phyloP scores from a whole-genome alignment of 2,888 invertebrate genomes.

The Polydrusus pterygomalis region DNA sequence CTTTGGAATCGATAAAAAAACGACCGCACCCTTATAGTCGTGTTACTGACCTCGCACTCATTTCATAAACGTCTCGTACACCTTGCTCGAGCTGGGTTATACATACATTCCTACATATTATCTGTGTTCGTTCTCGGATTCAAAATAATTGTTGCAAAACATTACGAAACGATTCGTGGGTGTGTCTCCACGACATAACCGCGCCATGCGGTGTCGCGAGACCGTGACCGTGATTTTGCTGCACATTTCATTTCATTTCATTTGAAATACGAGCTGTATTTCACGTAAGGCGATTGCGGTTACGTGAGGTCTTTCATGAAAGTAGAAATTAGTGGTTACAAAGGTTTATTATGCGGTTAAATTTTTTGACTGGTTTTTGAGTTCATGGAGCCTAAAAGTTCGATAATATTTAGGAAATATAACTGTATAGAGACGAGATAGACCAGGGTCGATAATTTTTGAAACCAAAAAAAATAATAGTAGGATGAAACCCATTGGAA shows the following conservation, averaged over 20 bases:
- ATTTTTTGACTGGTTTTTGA: background rate
- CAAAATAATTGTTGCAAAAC: slow-evolving; percentile 25
- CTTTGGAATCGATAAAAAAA: too few relatives aligned
- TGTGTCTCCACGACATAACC: slow-evolving; percentile 28
- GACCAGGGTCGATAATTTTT: too few relatives aligned
- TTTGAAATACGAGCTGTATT: slow-evolving; percentile 17
- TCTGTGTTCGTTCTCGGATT: too few relatives aligned
- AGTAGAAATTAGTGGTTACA: slow-evolving; percentile 8
- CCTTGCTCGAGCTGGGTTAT: background rate
- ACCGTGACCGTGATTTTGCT: slow-evolving; percentile 40
- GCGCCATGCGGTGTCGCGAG: slow-evolving; percentile 38
- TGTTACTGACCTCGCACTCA: background rate
- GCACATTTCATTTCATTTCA: slow-evolving; percentile 13
- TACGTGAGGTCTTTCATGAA: slow-evolving; percentile 41
- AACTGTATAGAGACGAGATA: too few relatives aligned
- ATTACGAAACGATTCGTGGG: slow-evolving; percentile 40
- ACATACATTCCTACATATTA: slow-evolving; percentile 14
- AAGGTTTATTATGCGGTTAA: background rate
- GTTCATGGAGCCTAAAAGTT: too few relatives aligned
- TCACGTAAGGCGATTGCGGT: slow-evolving; percentile 24
- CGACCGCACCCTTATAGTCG: background rate
- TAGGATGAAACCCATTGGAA: too few relatives aligned
- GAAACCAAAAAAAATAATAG: too few relatives aligned
- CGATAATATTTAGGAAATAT: too few relatives aligned
- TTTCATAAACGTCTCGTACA: background rate